These are phyloP conservation scores for Leiothrix lutea DNA, from an alignment of 2,113 vertebrate species.

Conservation along the genomic window DNA sequence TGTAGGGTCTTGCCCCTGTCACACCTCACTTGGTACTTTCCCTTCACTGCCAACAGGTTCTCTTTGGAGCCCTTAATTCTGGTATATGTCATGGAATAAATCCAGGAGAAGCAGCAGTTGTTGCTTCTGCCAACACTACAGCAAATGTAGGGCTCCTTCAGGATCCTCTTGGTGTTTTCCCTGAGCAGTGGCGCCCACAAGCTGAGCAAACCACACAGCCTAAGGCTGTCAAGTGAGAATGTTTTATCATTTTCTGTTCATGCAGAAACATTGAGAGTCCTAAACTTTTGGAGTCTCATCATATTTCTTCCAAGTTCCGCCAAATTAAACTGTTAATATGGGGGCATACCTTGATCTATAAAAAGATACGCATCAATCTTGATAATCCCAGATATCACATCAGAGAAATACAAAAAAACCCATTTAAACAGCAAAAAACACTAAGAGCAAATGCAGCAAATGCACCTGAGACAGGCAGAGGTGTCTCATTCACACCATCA, in stretches of 20 bases:
- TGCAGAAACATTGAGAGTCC: not conserved
- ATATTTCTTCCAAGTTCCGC: not conserved
- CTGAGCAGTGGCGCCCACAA: not conserved
- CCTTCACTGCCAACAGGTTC: not conserved
- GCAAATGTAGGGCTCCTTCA: not conserved
- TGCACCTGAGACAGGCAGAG: not conserved
- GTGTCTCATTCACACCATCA: not conserved
- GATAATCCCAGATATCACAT: not conserved
- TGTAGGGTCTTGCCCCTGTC: not conserved
- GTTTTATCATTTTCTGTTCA: not conserved
- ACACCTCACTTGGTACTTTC: not conserved
- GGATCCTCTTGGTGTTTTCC: not conserved
- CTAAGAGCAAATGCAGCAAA: not conserved
- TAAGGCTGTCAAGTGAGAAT: not conserved
- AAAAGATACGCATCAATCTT: not conserved
- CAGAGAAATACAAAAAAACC: not conserved
- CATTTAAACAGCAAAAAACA: not conserved
- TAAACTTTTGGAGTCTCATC: not conserved
- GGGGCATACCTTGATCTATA: not conserved
- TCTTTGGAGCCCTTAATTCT: not conserved
- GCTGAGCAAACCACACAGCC: not conserved
- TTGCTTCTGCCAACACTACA: not conserved
- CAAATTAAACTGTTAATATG: not conserved
- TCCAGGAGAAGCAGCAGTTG: not conserved
- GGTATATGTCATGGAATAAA: not conserved